Evolutionary conservation across 2,113 vertebrate species (phyloP), one percentile per base, ranked within the genome.

Genomic region (Marmota flaviventris): DNA sequence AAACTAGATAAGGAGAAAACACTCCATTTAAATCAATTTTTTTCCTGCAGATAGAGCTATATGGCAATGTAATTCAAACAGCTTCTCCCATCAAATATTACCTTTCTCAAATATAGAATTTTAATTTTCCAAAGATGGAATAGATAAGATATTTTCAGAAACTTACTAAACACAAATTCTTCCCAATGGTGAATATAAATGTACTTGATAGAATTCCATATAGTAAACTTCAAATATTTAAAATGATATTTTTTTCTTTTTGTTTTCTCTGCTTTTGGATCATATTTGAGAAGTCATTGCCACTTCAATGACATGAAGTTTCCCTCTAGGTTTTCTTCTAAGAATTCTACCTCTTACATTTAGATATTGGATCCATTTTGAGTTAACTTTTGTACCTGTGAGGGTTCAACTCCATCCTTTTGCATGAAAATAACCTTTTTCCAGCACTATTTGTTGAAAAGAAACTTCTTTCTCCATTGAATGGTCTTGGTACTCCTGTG

Each of bases 101-200:
- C 25, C 32, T 63, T 56, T 48, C 75, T 92, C 48, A 91, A 81
- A n/a, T 17, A 84, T 42, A 37, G 72, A 90, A 34, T 42, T 95
- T 78, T 37, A 90, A 42, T 92, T 90, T 93, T 87, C 81, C 8
- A 20, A 92, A 86, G 39, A 87, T 0, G 12, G 75, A 82, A 29
- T 65, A 85, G 9, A 39, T 39, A n/a, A n/a, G n/a, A n/a, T n/a
- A 16, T 17, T 77, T 89, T 88, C 51, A 78, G 53, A 82, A 82
- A 91, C 20, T 25, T 48, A n/a, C 39, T 91, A 92, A 82, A 69
- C 7, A 37, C 13, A 97, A 93, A 85, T 65, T 51, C 27, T 70
- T 48, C 25, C 16, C 29, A 61, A 58, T 16, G 10, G 9, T 8
- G 18, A 73, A 77, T 79, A 61, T 25, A n/a, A 72, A 90, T 32